These are phyloP conservation scores for Gastrophryne carolinensis DNA, from an alignment of 2,797 vertebrate genomes.

Conservation along the genomic window DNA sequence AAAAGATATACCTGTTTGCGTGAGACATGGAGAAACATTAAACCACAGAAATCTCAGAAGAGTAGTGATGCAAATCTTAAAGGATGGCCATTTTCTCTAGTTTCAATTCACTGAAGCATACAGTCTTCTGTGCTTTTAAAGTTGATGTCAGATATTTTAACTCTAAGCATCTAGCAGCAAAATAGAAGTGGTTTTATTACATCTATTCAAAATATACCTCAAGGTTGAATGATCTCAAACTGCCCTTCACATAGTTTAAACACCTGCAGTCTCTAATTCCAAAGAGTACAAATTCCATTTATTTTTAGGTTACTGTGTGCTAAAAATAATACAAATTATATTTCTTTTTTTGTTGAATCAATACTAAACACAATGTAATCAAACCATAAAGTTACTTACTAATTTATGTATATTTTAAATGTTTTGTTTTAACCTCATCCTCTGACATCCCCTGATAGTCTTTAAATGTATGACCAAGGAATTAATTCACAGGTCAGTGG, in stretches of 20 bases:
- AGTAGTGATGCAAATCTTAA: slow-evolving; percentile 13
- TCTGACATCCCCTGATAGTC: too few species aligned
- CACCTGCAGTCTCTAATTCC: slow-evolving; percentile 11
- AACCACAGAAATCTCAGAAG: background rate
- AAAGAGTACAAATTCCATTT: background rate
- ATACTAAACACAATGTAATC: too few species aligned
- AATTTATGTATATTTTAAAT: too few species aligned
- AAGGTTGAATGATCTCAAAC: slow-evolving; percentile 26
- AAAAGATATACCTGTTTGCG: background rate
- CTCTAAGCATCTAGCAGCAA: background rate
- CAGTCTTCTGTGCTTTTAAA: background rate
- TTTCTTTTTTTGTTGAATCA: too few species aligned
- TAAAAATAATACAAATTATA: too few species aligned
- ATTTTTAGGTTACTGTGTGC: background rate
- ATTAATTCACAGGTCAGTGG: too few species aligned
- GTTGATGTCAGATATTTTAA: background rate
- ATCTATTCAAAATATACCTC: slow-evolving; percentile 12
- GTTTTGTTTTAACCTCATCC: too few species aligned
- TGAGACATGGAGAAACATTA: background rate
- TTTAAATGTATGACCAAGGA: too few species aligned
- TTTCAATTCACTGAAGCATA: background rate
- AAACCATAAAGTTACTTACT: too few species aligned
- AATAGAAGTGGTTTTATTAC: background rate
- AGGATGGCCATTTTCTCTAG: background rate
- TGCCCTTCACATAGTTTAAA: slow-evolving; percentile 36